Base-by-base conservation (phyloP, 2,888 invertebrate species). In the Andrena praecox region DNA sequence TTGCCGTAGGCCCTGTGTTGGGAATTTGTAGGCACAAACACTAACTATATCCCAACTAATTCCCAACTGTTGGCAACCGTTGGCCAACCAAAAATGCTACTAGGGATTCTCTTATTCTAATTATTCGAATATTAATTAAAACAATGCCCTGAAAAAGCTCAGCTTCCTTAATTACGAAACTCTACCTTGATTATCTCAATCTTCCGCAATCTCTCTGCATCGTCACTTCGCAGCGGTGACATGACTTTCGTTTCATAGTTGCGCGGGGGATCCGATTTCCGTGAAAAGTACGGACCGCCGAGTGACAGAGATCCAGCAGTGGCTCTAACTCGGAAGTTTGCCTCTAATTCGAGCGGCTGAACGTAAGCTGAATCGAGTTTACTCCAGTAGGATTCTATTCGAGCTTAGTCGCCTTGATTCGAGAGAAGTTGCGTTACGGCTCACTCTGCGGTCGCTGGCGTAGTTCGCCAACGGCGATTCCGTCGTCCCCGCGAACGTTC, bases 401-500 rank as follows among this genome's bases (percentile, higher is more conserved):
- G 75, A 70, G 66, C 59, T 69, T 62, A 79, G 50, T 69, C 63
- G 62, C 74, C 35, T 66, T 24, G 66, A 75, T 74, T 59, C 76
- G 71, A 69, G 84, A 82, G 72, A 71, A 80, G 67, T 68, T 54
- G 59, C 77, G 74, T 85, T 69, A 80, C 71, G 56, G 29, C 68
- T 72, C 76, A 33, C 33, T 67, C 60, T 67, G 67, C 68, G 48
- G 62, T 63, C 66, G 74, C 67, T 52, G 59, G 54, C 77, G 54
- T 66, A 69, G 33, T 69, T 75, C 56, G 71, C 74, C 68, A 42
- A 6, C 66, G 78, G 79, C 80, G 73, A 74, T 73, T 80, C 78
- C 82, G 77, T 77, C 82, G 74, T 80, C 80, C 80, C 77, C 77
- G 67, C 62, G 72, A 62, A 67, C 79, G 74, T 73, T 77, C 76